Conservation (phyloP, 2,888 invertebrate species). For the Tetramorium bicarinatum region DNA sequence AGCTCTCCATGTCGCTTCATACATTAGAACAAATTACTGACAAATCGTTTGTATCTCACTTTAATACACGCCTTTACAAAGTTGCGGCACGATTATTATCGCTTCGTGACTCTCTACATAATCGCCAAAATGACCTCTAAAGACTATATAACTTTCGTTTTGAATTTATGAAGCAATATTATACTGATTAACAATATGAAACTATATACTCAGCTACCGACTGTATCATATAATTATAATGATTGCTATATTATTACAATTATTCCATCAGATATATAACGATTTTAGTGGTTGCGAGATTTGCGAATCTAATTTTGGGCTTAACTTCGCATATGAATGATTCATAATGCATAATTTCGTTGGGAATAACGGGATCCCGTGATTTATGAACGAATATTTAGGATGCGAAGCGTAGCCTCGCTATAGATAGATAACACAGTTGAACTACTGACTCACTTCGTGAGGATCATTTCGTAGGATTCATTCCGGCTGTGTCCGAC, state of each 20-base stretch:
- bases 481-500: not conserved
- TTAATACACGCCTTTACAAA: not conserved
- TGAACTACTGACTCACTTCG: constrained; percentile 49
- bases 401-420: constrained; percentile 30
- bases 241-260: not conserved
- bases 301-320: constrained; percentile 35
- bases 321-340: constrained; percentile 35
- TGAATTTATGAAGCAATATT: not conserved
- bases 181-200: not conserved
- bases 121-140: not conserved
- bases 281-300: not conserved
- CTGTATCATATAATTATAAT: not conserved
- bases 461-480: constrained; percentile 27
- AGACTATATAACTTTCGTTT: not conserved
- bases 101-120: not conserved
- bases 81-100: not conserved
- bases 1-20: not conserved
- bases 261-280: not conserved
- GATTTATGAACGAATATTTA: constrained; percentile 40
- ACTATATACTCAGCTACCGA: not conserved
- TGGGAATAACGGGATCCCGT: constrained; percentile 1
- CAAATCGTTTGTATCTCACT: not conserved
- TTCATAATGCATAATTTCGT: constrained; percentile 41
- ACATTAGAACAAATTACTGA: not conserved
- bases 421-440: constrained; percentile 33